Conservation (phyloP, 1,140 invertebrate genomes). For the Acromyrmex echinatior region DNA sequence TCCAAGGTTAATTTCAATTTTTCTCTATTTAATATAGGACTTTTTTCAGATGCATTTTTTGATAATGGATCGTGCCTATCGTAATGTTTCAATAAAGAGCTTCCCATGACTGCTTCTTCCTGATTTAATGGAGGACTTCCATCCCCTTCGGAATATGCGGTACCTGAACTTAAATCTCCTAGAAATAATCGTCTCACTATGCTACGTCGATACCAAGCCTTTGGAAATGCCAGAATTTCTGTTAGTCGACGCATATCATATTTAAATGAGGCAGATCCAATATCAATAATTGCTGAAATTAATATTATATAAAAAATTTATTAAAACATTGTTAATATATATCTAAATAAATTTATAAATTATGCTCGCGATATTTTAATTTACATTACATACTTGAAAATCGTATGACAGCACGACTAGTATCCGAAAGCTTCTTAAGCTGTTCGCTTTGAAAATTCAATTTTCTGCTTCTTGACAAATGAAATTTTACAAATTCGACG, state of each 20-base stretch:
- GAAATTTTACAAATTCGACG: conserved; percentile 98
- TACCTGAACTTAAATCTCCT: conserved; percentile 92
- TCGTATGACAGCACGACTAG: conserved; percentile 91
- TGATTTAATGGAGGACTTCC: conserved; percentile 80
- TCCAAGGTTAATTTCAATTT: conserved; percentile 87
- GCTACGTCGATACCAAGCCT: conserved; percentile 98
- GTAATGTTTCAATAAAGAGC: conserved; percentile 82
- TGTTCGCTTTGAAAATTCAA: conserved; percentile 91
- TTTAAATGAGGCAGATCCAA: conserved; percentile 99
- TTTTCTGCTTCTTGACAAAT: conserved; percentile 95
- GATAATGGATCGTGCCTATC: conserved; percentile 83
- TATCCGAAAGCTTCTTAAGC: conserved; percentile 81
- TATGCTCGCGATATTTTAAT: not conserved
- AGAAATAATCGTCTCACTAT: conserved; percentile 97
- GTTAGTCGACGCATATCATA: conserved; percentile 99
- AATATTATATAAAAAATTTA: conserved; percentile 54
- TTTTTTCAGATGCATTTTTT: conserved; percentile 84
- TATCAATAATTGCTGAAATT: conserved; percentile 94
- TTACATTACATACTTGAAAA: conserved; percentile 93
- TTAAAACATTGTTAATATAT: conserved; percentile 42
- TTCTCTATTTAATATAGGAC: conserved; percentile 86
- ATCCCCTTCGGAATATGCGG: conserved; percentile 87
- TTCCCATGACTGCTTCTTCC: conserved; percentile 83
- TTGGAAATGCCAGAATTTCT: conserved; percentile 98
- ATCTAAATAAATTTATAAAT: conserved; percentile 2